These are phyloP conservation scores for Nyctereutes procyonoides DNA, from an alignment of 2,113 vertebrate genomes.

Conservation along the genomic window DNA sequence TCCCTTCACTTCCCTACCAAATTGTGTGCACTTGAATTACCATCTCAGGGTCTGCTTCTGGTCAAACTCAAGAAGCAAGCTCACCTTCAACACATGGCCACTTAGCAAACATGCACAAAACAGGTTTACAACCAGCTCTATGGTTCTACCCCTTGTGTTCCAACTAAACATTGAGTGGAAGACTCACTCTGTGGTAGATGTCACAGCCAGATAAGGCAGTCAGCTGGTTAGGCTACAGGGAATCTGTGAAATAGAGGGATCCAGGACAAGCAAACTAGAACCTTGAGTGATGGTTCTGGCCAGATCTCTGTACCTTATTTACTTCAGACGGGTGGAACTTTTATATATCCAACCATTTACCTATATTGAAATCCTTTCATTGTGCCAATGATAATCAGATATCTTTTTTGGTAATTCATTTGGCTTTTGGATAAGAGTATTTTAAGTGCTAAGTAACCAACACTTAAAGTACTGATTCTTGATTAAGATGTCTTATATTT, in stretches of 20 bases:
- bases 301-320: not conserved
- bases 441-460: not conserved
- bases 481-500: not conserved
- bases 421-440: not conserved
- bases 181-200: not conserved
- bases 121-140: not conserved
- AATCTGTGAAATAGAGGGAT: not conserved
- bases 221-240: not conserved
- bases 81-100: not conserved
- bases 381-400: not conserved
- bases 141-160: not conserved
- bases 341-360: not conserved
- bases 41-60: not conserved
- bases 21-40: not conserved
- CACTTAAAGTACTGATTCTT: not conserved
- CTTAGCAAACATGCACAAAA: not conserved
- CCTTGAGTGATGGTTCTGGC: not conserved
- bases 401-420: not conserved
- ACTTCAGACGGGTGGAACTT: not conserved
- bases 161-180: not conserved
- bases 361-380: not conserved
- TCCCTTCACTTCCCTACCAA: not conserved
- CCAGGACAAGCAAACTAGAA: not conserved
- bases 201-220: not conserved
- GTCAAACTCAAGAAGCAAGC: not conserved